Percentiles rank a stretch among this genome's conserved stretches.
Conservation (phyloP, 2,888 invertebrate species). For the Apoda limacodes region DNA sequence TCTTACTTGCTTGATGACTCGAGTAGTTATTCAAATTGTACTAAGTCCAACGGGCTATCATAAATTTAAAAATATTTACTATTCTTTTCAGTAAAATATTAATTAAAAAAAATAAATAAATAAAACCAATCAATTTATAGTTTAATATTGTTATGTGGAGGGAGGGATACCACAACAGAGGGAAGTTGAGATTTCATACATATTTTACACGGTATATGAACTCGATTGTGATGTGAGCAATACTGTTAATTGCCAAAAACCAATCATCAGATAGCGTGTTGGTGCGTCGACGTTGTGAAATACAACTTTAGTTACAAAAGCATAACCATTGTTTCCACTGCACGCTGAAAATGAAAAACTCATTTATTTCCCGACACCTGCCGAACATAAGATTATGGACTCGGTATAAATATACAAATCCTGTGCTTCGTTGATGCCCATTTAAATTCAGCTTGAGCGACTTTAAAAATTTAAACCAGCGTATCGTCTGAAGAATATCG, state of each 20-base stretch:
- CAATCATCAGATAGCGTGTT: conserved; percentile 69
- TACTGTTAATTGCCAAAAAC: conserved; percentile 71
- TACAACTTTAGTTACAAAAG: conserved; percentile 63
- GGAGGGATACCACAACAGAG: too few species aligned
- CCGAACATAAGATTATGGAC: conserved; percentile 14
- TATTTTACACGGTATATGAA: conserved; percentile 68
- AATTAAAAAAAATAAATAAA: too few species aligned
- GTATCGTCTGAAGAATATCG: conserved; percentile 25
- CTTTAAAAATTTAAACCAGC: conserved; percentile 18
- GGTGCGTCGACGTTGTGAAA: conserved; percentile 57
- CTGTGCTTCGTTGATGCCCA: conserved; percentile 25
- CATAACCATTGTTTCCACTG: conserved; percentile 21
- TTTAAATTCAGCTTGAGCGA: conserved; percentile 28
- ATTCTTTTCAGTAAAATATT: too few species aligned
- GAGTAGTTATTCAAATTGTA: too few species aligned
- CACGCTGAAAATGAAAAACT: conserved; percentile 1
- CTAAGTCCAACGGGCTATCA: too few species aligned
- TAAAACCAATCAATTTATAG: too few species aligned
- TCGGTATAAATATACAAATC: conserved; percentile 9
- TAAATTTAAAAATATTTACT: too few species aligned
- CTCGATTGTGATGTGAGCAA: conserved; percentile 63
- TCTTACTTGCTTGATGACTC: too few species aligned
- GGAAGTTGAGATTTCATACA: conserved; percentile 57
- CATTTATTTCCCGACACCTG: conserved; percentile 14
- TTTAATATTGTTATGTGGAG: too few species aligned